Conservation (phyloP, 2,888 invertebrate genomes). For the Drosophila niveifrons region DNA sequence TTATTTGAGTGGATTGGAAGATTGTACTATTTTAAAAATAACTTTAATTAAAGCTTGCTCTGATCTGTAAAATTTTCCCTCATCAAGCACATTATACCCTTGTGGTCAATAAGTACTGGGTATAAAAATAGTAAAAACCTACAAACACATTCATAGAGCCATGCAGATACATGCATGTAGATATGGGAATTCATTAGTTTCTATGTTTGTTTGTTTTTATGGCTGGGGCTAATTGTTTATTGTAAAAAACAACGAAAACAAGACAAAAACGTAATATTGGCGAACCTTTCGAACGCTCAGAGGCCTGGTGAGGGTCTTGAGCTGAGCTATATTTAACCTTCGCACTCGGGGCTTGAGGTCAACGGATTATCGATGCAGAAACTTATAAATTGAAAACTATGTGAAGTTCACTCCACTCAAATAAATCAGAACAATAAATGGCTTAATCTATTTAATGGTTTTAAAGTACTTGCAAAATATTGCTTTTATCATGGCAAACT, state of each 20-base stretch:
- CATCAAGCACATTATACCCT: not conserved
- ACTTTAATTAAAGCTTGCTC: not conserved
- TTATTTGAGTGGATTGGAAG: too few relatives aligned
- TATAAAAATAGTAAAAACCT: slow-evolving; percentile 3
- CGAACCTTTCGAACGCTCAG: slow-evolving; percentile 63
- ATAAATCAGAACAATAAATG: not conserved
- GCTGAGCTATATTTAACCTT: slow-evolving; percentile 58
- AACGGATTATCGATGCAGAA: slow-evolving; percentile 76
- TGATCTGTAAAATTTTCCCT: not conserved
- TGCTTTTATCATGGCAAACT: slow-evolving; percentile 1
- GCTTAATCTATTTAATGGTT: not conserved
- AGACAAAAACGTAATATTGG: slow-evolving; percentile 17
- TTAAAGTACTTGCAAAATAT: slow-evolving; percentile 1
- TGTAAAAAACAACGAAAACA: slow-evolving; percentile 37
- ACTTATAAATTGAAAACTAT: slow-evolving; percentile 23
- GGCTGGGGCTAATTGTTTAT: slow-evolving; percentile 37
- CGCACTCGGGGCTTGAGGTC: slow-evolving; percentile 69
- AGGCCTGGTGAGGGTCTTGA: slow-evolving; percentile 42
- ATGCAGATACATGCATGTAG: slow-evolving; percentile 12
- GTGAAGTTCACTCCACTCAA: slow-evolving; percentile 8
- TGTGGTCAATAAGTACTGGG: not conserved
- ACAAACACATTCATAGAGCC: not conserved
- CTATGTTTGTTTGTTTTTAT: slow-evolving; percentile 16
- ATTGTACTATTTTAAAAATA: not conserved
- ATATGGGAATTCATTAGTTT: slow-evolving; percentile 36